Evolutionary conservation across 2,797 vertebrate species (phyloP).

Genomic region (Neopelma chrysocephalum): DNA sequence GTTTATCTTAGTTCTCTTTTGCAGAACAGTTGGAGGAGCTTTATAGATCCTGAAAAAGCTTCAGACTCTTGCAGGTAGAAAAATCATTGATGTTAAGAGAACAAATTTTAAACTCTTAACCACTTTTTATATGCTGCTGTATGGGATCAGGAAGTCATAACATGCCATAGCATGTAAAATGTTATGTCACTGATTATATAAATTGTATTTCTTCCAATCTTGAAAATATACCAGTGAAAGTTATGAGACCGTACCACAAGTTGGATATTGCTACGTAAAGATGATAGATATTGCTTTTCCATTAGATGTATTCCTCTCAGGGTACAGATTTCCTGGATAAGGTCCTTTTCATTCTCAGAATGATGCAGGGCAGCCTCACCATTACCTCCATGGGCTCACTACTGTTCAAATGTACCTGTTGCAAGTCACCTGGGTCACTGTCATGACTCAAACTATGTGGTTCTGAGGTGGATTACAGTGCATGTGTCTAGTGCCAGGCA

Average conservation of each 20-base stretch:
- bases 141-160: not conserved
- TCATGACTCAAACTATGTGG: rapidly evolving
- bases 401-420: not conserved
- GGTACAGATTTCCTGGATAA: not conserved
- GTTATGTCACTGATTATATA: not conserved
- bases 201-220: not conserved
- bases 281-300: not conserved
- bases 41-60: not conserved
- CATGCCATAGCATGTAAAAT: not conserved
- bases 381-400: not conserved
- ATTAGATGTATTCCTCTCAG: not conserved
- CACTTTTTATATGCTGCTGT: not conserved
- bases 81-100: not conserved
- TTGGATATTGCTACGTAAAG: not conserved
- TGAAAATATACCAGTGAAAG: not conserved
- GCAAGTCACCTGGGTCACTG: not conserved
- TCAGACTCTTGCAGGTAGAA: not conserved
- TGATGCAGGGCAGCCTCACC: not conserved
- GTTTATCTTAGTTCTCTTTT: not conserved
- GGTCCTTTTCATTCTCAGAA: not conserved
- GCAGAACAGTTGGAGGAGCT: not conserved
- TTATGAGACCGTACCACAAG: not conserved
- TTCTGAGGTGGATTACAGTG: not conserved
- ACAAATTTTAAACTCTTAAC: not conserved
- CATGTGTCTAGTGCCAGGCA: rapidly evolving